Evolutionary conservation across 2,113 vertebrate genomes (phyloP), one percentile per base, ranked within the genome.

Genomic region (Peromyscus maniculatus): DNA sequence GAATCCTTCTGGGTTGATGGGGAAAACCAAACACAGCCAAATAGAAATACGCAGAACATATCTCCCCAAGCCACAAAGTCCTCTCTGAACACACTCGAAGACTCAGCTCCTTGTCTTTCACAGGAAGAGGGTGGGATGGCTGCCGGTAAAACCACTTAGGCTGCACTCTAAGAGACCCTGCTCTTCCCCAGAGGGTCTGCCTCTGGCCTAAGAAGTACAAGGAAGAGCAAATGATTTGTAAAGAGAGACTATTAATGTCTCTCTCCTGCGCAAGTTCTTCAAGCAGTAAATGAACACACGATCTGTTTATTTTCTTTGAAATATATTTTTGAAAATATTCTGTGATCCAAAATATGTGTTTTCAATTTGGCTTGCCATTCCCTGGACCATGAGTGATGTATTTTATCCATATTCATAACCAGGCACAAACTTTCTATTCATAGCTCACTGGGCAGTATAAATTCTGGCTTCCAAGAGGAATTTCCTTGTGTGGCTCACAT

Each of bases 371-470:
- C 78, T 2, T 98, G 98, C 98, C 97, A 97, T 97, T 97, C 97
- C 97, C 96, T 3, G 5, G 67, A 97, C 97, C 89, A 52, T 96
- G 97, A 98, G 98, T 98, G 98, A 99, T 99, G 98, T 98, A 98
- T 98, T 99, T 98, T 98, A 98, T 99, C 98, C 98, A 98, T 98
- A 99, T 99, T 99, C 98, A 99, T 98, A 98, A 98, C 96, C 97
- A 98, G 88, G 97, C 98, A 99, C 98, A 99, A 99, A 98, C 98
- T 99, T 99, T 98, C 99, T 99, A 99, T 99, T 99, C 99, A 99
- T 99, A 99, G 98, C 97, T 97, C 96, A 97, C 95, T 97, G 97
- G 96, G 74, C 98, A 94, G 96, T 96, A 98, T 98, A 98, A 98
- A 98, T 98, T 98, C 98, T 98, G 95, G 98, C 94, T 94, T 98